Base-by-base conservation (phyloP, 2,113 vertebrate species). In the Recurvirostra avosetta region DNA sequence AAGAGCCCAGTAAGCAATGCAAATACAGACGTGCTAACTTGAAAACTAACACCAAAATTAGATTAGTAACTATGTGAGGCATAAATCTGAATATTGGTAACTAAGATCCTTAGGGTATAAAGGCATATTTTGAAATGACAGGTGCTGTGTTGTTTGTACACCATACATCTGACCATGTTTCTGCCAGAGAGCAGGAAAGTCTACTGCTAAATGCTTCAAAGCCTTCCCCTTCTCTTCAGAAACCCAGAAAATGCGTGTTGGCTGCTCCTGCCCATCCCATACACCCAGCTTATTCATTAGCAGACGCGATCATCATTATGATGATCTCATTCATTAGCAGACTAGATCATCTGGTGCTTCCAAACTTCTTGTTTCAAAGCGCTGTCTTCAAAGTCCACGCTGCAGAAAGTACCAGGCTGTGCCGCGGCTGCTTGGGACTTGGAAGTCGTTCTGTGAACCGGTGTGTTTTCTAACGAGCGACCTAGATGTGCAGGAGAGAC, bases 261-360 rank as follows among this genome's bases (percentile, higher is more conserved):
- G 34, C 72, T 72, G 34, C 68, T 95, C 40, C 83, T 88, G 88
- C 52, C 72, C 36, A 41, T 81, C 73, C 49, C 14, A 2, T 81
- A 43, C 62, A 89, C 49, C 27, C 49, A 49, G 50, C 73, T 66
- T 58, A 87, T 75, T 94, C 73, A 68, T 95, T 87, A 92, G 58
- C 80, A 80, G 89, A 78, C 73, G 74, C 70, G 81, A 95, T 92
- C 73, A 32, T 86, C 74, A 47, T 92, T 95, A 90, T 16, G 93
- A 83, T 83, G 86, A 86, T 95, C 86, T 92, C 81, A 85, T 91
- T 94, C 65, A 78, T 95, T 91, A 94, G 91, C 77, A 92, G 87
- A 68, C 38, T 67, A 74, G 94, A 92, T 96, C 92, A 90, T 87
- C 85, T 85, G 84, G 62, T 91, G 62, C 74, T 93, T 90, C 92